These are phyloP conservation scores for Acronicta psi DNA, from an alignment of 2,888 invertebrate genomes.

Conservation along the genomic window DNA sequence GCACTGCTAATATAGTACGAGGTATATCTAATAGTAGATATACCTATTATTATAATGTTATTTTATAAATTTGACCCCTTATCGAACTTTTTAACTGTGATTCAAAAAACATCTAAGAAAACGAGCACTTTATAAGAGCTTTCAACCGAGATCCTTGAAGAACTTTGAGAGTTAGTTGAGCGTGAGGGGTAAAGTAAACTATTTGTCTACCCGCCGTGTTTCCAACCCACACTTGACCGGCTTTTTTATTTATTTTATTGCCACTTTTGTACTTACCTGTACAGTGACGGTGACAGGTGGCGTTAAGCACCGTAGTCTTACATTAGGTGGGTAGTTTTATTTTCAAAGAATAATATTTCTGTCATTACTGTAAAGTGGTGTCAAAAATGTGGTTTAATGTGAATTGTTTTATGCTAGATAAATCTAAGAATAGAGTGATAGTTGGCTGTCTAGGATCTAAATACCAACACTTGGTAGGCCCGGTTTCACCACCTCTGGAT, in stretches of 20 bases:
- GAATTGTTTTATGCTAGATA: not conserved
- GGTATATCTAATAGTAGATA: too few relatives aligned
- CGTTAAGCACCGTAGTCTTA: constrained; percentile 24
- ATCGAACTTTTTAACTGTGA: not conserved
- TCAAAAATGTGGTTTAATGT: not conserved
- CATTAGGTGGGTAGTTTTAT: not conserved
- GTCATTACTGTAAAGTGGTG: not conserved
- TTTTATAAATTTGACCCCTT: too few relatives aligned
- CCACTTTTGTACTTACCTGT: not conserved
- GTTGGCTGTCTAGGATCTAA: too few relatives aligned
- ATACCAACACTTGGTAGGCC: too few relatives aligned
- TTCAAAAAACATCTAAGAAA: not conserved
- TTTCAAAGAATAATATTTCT: constrained; percentile 5
- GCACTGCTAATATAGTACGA: too few relatives aligned
- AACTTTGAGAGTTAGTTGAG: not conserved
- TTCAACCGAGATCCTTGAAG: constrained; percentile 1
- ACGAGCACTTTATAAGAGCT: not conserved
- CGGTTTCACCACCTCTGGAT: too few relatives aligned
- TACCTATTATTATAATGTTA: too few relatives aligned
- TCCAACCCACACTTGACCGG: not conserved
- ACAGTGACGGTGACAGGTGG: constrained; percentile 33
- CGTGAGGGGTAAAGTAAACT: not conserved
- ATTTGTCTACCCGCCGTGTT: not conserved
- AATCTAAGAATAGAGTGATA: too few relatives aligned
- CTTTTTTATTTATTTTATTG: constrained; percentile 24